Percentiles rank a stretch among this genome's conserved stretches.
phyloP scores from a whole-genome alignment of 2,888 invertebrate species.

The Caenorhabditis becei region DNA sequence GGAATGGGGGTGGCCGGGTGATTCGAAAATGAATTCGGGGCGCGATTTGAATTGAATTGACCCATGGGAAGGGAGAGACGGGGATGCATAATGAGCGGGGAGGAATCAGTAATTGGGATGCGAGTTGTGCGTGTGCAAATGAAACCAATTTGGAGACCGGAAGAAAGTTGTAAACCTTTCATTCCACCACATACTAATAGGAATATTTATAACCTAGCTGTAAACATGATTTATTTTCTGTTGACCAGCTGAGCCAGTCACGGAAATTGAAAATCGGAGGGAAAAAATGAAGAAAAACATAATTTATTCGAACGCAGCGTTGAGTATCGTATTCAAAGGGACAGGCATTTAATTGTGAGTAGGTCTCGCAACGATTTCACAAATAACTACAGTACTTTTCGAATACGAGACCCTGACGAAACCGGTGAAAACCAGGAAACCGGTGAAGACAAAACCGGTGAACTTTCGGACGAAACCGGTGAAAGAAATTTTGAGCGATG shows the following conservation, averaged over 20 bases:
- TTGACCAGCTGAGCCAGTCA: too few relatives aligned
- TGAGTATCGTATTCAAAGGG: too few relatives aligned
- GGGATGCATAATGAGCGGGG: conserved; percentile 42
- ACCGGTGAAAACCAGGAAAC: too few relatives aligned
- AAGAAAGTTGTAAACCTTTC: conserved; percentile 1
- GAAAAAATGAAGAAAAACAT: too few relatives aligned
- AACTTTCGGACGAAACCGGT: too few relatives aligned
- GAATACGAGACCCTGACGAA: too few relatives aligned
- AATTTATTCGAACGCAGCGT: background rate
- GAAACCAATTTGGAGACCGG: conserved; percentile 26
- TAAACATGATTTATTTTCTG: background rate
- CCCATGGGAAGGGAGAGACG: conserved; percentile 6
- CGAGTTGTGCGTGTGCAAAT: conserved; percentile 17
- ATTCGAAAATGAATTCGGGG: conserved; percentile 46
- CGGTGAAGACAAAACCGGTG: too few relatives aligned
- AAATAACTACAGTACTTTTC: too few relatives aligned
- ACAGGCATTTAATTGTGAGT: too few relatives aligned
- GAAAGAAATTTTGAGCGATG: too few relatives aligned
- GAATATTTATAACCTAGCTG: background rate
- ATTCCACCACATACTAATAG: background rate
- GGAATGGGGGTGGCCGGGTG: conserved; percentile 17
- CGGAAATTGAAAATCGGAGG: too few relatives aligned
- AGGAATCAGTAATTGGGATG: conserved; percentile 35
- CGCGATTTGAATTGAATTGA: conserved; percentile 52
- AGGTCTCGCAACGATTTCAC: too few relatives aligned